phyloP scores from a whole-genome alignment of 2,113 vertebrate species.

The Seriola aureovittata region DNA sequence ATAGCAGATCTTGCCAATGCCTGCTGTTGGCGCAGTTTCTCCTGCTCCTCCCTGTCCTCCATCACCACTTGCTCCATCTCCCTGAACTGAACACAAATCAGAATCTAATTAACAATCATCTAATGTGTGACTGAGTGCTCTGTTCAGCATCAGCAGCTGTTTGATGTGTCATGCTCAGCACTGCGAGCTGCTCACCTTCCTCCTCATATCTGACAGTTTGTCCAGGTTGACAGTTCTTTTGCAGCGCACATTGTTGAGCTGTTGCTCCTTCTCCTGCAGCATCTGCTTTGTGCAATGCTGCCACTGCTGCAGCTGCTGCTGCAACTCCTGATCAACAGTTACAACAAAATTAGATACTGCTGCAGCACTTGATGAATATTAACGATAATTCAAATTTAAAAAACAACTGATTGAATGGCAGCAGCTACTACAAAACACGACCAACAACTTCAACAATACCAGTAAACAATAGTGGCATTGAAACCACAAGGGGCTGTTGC shows the following conservation, averaged over 20 bases:
- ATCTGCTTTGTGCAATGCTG: slow-evolving; percentile 39
- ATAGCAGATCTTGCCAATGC: slow-evolving; percentile 37
- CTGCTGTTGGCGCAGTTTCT: slow-evolving; percentile 45
- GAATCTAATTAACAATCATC: background rate
- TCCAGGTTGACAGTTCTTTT: slow-evolving; percentile 54
- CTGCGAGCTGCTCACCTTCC: slow-evolving; percentile 47
- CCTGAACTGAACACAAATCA: slow-evolving; percentile 54
- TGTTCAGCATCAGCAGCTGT: background rate
- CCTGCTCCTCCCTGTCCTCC: slow-evolving; percentile 68
- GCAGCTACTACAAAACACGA: background rate
- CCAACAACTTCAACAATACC: too few relatives aligned
- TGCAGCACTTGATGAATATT: background rate
- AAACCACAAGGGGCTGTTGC: background rate
- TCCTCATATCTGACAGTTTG: slow-evolving; percentile 59
- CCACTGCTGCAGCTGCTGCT: slow-evolving; percentile 44
- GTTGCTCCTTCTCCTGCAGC: slow-evolving; percentile 56
- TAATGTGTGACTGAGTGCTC: background rate
- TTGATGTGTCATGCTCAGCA: too few relatives aligned
- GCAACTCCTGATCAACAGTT: slow-evolving; percentile 45
- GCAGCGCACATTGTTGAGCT: slow-evolving; percentile 22
- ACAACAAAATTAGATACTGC: background rate
- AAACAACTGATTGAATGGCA: background rate
- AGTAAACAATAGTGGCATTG: background rate
- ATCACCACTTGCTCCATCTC: slow-evolving; percentile 69
- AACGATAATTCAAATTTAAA: background rate